Conservation (phyloP, 1,140 invertebrate species). For the Drosophila nikananu region DNA sequence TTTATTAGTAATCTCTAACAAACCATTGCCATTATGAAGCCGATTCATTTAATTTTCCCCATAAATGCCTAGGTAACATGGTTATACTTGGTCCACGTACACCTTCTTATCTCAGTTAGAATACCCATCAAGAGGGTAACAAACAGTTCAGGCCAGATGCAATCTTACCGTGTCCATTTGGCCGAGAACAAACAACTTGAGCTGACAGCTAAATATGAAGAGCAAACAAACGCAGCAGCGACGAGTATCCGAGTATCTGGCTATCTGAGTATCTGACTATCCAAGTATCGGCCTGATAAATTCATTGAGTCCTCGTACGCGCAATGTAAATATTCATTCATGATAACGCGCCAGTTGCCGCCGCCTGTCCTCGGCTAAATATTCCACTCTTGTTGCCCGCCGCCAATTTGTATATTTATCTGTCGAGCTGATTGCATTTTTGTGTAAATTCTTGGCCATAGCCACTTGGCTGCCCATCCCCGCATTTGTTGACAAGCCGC, state of each 20-base stretch:
- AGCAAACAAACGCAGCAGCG: slow-evolving; percentile 25
- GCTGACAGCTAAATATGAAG: slow-evolving; percentile 46
- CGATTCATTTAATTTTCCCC: background rate
- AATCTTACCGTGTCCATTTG: slow-evolving; percentile 20
- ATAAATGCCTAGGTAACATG: background rate
- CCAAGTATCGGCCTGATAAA: slow-evolving; percentile 54
- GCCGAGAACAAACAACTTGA: slow-evolving; percentile 26
- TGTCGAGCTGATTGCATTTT: slow-evolving; percentile 67
- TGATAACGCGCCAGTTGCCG: slow-evolving; percentile 63
- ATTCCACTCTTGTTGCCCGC: slow-evolving; percentile 4
- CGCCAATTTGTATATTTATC: slow-evolving; percentile 65
- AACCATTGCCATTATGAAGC: background rate
- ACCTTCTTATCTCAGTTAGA: background rate
- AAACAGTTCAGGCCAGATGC: slow-evolving; percentile 10
- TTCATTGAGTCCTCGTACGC: slow-evolving; percentile 53
- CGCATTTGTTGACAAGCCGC: slow-evolving; percentile 23
- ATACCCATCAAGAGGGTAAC: background rate
- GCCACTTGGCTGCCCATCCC: slow-evolving; percentile 18
- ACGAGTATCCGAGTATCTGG: slow-evolving; percentile 1
- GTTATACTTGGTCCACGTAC: too few relatives aligned
- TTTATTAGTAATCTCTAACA: background rate
- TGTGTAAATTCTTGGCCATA: slow-evolving; percentile 68
- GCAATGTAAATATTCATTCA: slow-evolving; percentile 62
- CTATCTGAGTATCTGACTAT: slow-evolving; percentile 10
- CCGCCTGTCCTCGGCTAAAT: slow-evolving; percentile 6